These are phyloP conservation scores for Tonatia bakeri DNA, from an alignment of 2,113 vertebrate species.

Conservation along the genomic window DNA sequence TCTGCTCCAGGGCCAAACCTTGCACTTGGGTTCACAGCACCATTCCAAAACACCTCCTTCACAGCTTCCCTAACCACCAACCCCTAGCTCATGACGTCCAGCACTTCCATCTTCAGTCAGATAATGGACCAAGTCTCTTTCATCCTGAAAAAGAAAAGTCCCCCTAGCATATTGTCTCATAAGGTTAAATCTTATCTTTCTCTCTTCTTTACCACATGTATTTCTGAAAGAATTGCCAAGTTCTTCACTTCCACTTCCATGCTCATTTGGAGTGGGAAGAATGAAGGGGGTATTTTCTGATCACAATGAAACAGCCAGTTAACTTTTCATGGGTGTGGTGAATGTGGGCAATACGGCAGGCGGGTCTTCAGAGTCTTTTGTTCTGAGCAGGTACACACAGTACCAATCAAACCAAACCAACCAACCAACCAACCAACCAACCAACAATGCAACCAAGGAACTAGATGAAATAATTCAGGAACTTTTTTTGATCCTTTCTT, in stretches of 20 bases:
- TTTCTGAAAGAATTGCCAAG: background rate
- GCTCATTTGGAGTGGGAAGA: background rate
- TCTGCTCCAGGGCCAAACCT: background rate
- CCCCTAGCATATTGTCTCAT: background rate
- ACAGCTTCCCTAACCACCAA: background rate
- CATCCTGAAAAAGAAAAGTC: background rate
- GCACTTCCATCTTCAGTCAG: background rate
- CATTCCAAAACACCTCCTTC: background rate
- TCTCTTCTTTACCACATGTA: background rate
- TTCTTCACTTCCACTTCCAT: background rate
- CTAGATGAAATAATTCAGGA: background rate
- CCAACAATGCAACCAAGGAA: background rate
- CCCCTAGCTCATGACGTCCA: background rate
- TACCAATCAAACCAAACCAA: too few relatives aligned
- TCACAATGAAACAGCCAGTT: background rate
- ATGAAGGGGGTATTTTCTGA: background rate
- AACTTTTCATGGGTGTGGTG: background rate
- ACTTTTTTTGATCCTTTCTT: background rate
- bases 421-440: background rate
- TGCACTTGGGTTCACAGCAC: background rate
- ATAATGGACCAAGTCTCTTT: background rate
- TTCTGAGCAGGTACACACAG: background rate
- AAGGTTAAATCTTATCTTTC: background rate
- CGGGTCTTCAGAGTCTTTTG: background rate
- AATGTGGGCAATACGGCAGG: background rate